Evolutionary conservation across 2,113 vertebrate genomes (phyloP), one percentile per base, ranked within the genome.

Genomic region (Typhlomys cinereus): DNA sequence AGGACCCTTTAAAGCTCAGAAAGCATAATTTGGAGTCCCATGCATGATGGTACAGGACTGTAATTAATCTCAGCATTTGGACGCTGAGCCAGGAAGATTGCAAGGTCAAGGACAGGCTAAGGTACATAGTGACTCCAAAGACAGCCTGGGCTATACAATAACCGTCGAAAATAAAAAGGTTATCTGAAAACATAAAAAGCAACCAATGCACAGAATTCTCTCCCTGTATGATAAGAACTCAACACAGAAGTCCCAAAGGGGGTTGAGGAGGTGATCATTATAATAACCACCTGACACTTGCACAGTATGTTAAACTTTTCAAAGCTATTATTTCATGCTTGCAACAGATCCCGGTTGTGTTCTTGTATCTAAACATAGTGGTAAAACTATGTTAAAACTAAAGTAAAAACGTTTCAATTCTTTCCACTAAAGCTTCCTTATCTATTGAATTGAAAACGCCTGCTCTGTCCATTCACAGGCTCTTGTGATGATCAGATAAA

Each of bases 351-450:
- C 88, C 92, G 27, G 25, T 54, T 91, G 25, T 46, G 80, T 50
- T 81, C 67, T 29, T 75, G 36, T 36, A 85, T 96, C 69, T 88
- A 85, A 96, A 85, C 12, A 62, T 88, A 61, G 85, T 83, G 79
- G 46, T 64, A 70, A 31, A 93, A 39, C 57, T 76, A 85, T 90
- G 39, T 41, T 36, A 89, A n/a, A n/a, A n/a, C n/a, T n/a, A n/a
- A n/a, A 10, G n/a, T 57, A 93, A 95, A n/a, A 62, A 88, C 15
- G 88, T 83, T 90, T 85, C 82, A 90, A 90, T 11, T 41, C 29
- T 92, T 41, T 41, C 36, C 25, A 46, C 15, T 75, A 80, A 44
- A 93, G 71, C 27, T 85, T 91, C 67, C 59, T 90, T 31, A 85
- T 85, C 48, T 85, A 64, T 67, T 3, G 2, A 59, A 92, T 93